A percentile compares a stretch with the other conserved stretches of the same genome.
These are phyloP conservation scores for Philaenus spumarius DNA, from an alignment of 1,140 invertebrate genomes.

Conservation along the genomic window DNA sequence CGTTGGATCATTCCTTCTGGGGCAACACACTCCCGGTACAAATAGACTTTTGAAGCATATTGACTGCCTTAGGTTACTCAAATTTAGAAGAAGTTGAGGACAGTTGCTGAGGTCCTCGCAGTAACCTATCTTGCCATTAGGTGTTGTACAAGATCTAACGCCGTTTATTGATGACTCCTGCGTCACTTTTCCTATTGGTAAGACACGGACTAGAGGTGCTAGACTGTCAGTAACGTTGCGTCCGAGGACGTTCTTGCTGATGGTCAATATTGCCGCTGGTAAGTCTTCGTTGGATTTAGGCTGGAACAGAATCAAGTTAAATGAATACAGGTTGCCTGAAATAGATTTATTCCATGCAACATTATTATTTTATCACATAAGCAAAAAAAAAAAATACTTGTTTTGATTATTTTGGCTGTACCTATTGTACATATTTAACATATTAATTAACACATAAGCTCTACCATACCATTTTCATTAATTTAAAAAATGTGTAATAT, in stretches of 20 bases:
- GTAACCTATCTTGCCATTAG: constrained; percentile 65
- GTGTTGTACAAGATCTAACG: constrained; percentile 63
- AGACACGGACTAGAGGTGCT: constrained; percentile 61
- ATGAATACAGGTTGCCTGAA: too few relatives aligned
- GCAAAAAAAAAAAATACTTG: too few relatives aligned
- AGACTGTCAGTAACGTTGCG: constrained; percentile 72
- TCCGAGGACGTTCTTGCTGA: constrained; percentile 73
- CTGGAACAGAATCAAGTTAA: too few relatives aligned
- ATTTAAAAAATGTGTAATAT: too few relatives aligned
- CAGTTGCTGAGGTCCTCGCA: constrained; percentile 86
- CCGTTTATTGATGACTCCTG: constrained; percentile 17
- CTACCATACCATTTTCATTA: too few relatives aligned
- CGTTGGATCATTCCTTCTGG: constrained; percentile 34
- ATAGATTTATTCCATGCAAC: too few relatives aligned
- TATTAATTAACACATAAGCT: too few relatives aligned
- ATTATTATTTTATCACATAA: too few relatives aligned
- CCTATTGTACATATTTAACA: too few relatives aligned
- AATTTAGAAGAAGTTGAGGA: constrained; percentile 75
- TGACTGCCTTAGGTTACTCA: constrained; percentile 73
- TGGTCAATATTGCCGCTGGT: constrained; percentile 67
- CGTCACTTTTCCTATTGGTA: constrained; percentile 35
- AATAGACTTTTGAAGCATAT: constrained; percentile 89
- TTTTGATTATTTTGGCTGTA: too few relatives aligned
- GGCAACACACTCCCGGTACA: constrained; percentile 87
- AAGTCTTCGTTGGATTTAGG: constrained; percentile 46